Base-by-base conservation (phyloP, 1,140 invertebrate species). In the Agrypnia vestita region DNA sequence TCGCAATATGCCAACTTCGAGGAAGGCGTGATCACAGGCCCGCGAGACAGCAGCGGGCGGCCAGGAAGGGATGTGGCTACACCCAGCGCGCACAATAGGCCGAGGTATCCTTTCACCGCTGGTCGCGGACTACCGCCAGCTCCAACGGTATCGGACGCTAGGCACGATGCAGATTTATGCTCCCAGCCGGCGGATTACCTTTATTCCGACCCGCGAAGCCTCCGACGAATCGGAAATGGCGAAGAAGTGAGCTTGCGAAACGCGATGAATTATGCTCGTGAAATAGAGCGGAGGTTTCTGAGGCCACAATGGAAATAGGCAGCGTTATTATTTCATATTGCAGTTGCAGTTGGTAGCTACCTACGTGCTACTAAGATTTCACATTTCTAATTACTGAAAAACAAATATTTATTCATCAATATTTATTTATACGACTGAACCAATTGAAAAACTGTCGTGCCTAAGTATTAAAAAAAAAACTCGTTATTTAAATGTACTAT, bases 21-120 rank as follows among this genome's bases (percentile, higher is more conserved):
- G 25, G 59, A 62, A 62, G 59, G 59, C 59, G 59, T 62, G 59
- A 62, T 62, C 59, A 43, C 13, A 6, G 59, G 0, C 11, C 19
- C 59, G 25, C 25, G 59, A 25, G 53, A 15, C 19, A 56, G 53
- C 25, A 35, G 25, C 25, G 25, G 6, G 25, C 1, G 6, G 25
- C 25, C 49, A 15, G 49, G 49, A 15, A 51, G 49, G 49, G 49
- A 35, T 35, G 6, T 6, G 25, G 25, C 25, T 35, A 51, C 49
- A 25, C 19, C 17, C 59, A 11, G 3, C 15, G 19, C 11, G 6
- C 15, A 62, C 59, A 62, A 43, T 62, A 62, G 59, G 59, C 59
- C 13, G 17, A 7, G 21, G 25, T 21, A 17, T 21, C 59, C 59
- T 62, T 62, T 62, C 59, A 62, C 59, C 25, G 0, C 59, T 6